A percentile compares a stretch with the other conserved stretches of the same genome.
These are phyloP conservation scores for Esox masquinongy DNA, from an alignment of 2,797 vertebrate genomes.

Conservation along the genomic window DNA sequence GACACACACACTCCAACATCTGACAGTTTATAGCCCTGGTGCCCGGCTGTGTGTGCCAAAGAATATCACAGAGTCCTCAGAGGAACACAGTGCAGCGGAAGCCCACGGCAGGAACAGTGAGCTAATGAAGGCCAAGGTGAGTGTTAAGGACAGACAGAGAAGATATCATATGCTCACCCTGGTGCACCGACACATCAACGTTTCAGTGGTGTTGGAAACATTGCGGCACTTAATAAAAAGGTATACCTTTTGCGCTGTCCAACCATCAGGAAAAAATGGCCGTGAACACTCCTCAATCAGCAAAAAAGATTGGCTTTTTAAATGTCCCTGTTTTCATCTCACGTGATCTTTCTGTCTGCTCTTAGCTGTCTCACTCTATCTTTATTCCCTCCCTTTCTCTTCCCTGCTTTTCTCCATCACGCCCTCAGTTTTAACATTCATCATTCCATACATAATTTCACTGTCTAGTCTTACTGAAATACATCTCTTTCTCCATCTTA, in stretches of 20 bases:
- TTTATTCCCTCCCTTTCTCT: slow-evolving; percentile 22
- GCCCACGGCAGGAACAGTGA: slow-evolving; percentile 6
- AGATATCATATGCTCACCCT: neutral
- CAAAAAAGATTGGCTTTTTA: neutral
- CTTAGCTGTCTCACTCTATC: slow-evolving; percentile 19
- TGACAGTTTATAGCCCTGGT: slow-evolving; percentile 38
- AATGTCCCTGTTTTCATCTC: neutral
- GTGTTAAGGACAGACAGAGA: slow-evolving; percentile 18
- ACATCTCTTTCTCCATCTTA: neutral
- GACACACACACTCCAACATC: slow-evolving; percentile 19
- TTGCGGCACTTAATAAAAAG: neutral
- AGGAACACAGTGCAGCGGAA: slow-evolving; percentile 15
- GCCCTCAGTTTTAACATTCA: neutral
- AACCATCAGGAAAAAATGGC: neutral
- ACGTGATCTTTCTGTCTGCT: slow-evolving; percentile 8
- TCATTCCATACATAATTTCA: too few relatives aligned
- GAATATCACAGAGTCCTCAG: slow-evolving; percentile 4
- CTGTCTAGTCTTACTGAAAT: too few relatives aligned
- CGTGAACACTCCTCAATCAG: neutral
- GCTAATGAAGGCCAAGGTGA: slow-evolving; percentile 53
- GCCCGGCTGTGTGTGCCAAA: neutral
- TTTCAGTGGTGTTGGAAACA: neutral
- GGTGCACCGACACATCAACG: neutral
- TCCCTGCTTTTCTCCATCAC: neutral
- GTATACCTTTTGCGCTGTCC: neutral